Percentiles rank a stretch among this genome's conserved stretches.
phyloP scores from a whole-genome alignment of 2,797 vertebrate genomes.

The Lagodon rhomboides region DNA sequence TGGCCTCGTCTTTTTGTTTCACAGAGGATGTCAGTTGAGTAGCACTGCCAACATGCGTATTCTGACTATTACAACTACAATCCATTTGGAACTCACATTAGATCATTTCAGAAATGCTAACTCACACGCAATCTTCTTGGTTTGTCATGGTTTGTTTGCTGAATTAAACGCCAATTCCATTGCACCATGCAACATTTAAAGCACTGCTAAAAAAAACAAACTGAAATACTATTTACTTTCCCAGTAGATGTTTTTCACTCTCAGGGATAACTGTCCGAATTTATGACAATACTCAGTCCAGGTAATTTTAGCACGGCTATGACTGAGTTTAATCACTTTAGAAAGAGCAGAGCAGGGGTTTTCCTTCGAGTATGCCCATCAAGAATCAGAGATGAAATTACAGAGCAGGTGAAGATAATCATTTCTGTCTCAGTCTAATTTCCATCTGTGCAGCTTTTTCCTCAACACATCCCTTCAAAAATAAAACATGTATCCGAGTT shows the following conservation, averaged over 20 bases:
- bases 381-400: background rate
- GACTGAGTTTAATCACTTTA: background rate
- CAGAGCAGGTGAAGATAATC: background rate
- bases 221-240: background rate
- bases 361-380: background rate
- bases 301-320: background rate
- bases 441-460: background rate
- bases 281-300: background rate
- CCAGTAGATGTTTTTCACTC: background rate
- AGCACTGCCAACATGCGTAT: slow-evolving; percentile 27
- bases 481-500: background rate
- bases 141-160: background rate
- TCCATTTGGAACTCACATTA: slow-evolving; percentile 18
- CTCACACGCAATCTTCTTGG: background rate
- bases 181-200: background rate
- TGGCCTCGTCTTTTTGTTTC: too few species aligned
- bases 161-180: background rate
- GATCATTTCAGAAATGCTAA: slow-evolving; percentile 21
- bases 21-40: too few species aligned
- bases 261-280: background rate
- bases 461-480: background rate
- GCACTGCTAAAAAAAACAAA: background rate
- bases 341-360: background rate
- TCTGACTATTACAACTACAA: slow-evolving; percentile 21
- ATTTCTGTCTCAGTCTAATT: background rate